Percentiles rank a stretch among this genome's conserved stretches.
These are phyloP conservation scores for Autographa gamma DNA, from an alignment of 2,888 invertebrate species.

Conservation along the genomic window DNA sequence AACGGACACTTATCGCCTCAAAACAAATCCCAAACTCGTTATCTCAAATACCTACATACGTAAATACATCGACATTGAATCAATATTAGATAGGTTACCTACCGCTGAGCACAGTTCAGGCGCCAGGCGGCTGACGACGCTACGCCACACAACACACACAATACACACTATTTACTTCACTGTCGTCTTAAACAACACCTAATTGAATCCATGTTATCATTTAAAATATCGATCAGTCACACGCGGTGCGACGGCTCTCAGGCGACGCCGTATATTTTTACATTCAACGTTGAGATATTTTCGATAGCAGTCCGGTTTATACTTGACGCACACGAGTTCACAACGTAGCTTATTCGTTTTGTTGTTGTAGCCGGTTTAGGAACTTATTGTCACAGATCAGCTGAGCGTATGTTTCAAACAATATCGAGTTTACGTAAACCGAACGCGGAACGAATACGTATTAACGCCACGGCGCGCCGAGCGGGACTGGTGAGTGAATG, in stretches of 20 bases:
- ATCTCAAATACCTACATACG: constrained; percentile 73
- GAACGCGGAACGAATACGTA: constrained; percentile 53
- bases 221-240: constrained; percentile 89
- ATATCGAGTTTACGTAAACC: constrained; percentile 77
- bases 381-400: constrained; percentile 82
- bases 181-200: constrained; percentile 81
- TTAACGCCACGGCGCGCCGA: constrained; percentile 68
- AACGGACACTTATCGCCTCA: constrained; percentile 73
- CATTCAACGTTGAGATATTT: constrained; percentile 83
- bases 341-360: constrained; percentile 45
- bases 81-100: constrained; percentile 80
- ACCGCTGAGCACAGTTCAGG: constrained; percentile 68
- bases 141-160: constrained; percentile 68
- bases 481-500: constrained; percentile 82
- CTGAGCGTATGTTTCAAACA: constrained; percentile 85
- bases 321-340: constrained; percentile 61
- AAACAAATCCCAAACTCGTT: constrained; percentile 81
- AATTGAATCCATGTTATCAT: constrained; percentile 88
- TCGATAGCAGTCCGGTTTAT: constrained; percentile 70
- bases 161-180: constrained; percentile 74
- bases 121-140: constrained; percentile 62
- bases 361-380: constrained; percentile 46
- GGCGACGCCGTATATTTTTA: constrained; percentile 87
- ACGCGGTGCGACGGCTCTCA: constrained; percentile 81
- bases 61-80: constrained; percentile 79